Evolutionary conservation across 2,113 vertebrate genomes (phyloP), one percentile per base, ranked within the genome.

Genomic region (Atractosteus spatula): DNA sequence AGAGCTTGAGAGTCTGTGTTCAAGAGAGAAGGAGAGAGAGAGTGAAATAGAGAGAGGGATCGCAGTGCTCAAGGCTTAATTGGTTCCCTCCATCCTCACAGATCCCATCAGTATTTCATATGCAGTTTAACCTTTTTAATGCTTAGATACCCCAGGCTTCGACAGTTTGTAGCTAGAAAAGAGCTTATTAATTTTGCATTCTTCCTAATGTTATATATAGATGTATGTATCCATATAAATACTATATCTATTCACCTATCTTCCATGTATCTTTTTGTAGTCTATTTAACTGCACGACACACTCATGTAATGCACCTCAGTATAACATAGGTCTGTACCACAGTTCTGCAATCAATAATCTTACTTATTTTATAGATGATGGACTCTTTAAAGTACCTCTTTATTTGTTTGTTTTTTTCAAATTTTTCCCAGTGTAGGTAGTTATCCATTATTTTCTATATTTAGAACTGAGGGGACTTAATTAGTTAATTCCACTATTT

Each of bases 61-160:
- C 78, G 81, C 73, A 73, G 77, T 69, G 83, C 85, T 79, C 87
- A 83, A 83, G 84, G 87, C 88, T 94, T 95, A 95, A 96, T 94
- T 96, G 93, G 92, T 87, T 80, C 88, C 86, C 86, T 71, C 79
- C 74, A 80, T 81, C 89, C 87, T 85, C 84, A 84, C 81, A 77
- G 81, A 84, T 89, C 84, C 77, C 81, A 89, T 92, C 87, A 86
- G 84, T 86, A 85, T 86, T 77, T 92, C 83, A 89, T 92, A 82
- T 79, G 79, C 89, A 85, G 87, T 92, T 94, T 93, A 94, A 94
- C 91, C 91, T 92, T 92, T 91, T 74, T 73, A 68, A 80, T 76
- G 77, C 68, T 64, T 76, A 75, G 71, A 77, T 73, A 85, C 72
- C 73, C 57, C 72, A 64, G 71, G 70, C 66, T 54, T 75, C 63